phyloP scores from a whole-genome alignment of 2,113 vertebrate species.

The Sakesphorus luctuosus region DNA sequence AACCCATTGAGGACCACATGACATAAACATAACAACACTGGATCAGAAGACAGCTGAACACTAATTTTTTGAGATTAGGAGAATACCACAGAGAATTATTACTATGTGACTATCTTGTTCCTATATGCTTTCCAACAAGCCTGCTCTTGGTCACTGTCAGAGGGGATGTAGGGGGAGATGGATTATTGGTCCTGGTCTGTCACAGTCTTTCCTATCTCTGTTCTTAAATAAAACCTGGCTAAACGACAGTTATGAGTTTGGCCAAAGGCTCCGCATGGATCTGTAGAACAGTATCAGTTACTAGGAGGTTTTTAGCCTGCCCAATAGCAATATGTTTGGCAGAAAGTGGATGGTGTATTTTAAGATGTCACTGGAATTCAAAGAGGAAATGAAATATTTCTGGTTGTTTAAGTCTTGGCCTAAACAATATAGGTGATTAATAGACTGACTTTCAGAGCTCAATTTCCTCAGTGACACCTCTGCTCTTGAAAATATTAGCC shows the following conservation, averaged over 20 bases:
- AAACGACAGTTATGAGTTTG: background rate
- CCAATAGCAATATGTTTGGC: background rate
- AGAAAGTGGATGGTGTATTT: background rate
- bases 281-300: background rate
- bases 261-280: accelerated
- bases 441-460: background rate
- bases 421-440: background rate
- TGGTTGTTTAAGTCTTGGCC: background rate
- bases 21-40: background rate
- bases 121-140: background rate
- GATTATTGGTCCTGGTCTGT: background rate
- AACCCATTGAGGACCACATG: background rate
- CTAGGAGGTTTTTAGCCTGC: background rate
- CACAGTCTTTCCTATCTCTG: background rate
- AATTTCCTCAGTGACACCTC: background rate
- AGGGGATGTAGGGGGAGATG: background rate
- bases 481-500: background rate
- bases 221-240: background rate
- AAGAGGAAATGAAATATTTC: background rate
- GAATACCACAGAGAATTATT: background rate
- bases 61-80: background rate
- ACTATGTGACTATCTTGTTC: background rate
- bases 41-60: background rate
- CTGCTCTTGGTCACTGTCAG: background rate
- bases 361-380: background rate